A percentile compares a stretch with the other conserved stretches of the same genome.
phyloP scores from a whole-genome alignment of 2,113 vertebrate species.

The Suricata suricatta region DNA sequence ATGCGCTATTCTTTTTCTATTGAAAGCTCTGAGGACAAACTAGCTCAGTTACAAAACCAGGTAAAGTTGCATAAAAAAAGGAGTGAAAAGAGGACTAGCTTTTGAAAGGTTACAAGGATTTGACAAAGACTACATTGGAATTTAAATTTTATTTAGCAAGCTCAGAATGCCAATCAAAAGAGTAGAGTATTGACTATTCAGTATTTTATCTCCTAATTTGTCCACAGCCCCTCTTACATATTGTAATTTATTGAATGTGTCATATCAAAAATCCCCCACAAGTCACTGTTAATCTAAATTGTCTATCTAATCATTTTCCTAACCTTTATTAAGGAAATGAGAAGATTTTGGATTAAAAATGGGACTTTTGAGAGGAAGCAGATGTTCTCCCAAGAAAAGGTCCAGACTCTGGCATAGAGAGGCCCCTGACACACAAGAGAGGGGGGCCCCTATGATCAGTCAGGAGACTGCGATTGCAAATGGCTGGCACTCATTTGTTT shows the following conservation, averaged over 20 bases:
- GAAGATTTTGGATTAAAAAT: conserved; percentile 3
- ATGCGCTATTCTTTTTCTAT: background rate
- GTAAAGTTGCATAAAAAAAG: background rate
- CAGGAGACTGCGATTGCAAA: background rate
- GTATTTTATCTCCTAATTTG: background rate
- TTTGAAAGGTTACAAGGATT: background rate
- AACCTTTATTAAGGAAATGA: background rate
- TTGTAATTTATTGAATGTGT: background rate
- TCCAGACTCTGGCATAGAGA: background rate
- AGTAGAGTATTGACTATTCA: background rate
- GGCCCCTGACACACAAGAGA: background rate
- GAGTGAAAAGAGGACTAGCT: background rate
- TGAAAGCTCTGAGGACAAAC: background rate
- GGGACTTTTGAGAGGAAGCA: background rate
- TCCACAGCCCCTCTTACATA: background rate
- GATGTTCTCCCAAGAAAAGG: background rate
- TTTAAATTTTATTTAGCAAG: background rate
- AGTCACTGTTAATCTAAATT: background rate
- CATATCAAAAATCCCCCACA: background rate
- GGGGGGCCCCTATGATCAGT: background rate
- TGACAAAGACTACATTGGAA: background rate
- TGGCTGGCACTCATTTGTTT: background rate
- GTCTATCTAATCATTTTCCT: background rate
- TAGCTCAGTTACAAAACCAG: background rate
- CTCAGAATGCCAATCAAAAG: background rate